These are phyloP conservation scores for Liolophura sinensis DNA, from an alignment of 1,140 invertebrate species.

Conservation along the genomic window DNA sequence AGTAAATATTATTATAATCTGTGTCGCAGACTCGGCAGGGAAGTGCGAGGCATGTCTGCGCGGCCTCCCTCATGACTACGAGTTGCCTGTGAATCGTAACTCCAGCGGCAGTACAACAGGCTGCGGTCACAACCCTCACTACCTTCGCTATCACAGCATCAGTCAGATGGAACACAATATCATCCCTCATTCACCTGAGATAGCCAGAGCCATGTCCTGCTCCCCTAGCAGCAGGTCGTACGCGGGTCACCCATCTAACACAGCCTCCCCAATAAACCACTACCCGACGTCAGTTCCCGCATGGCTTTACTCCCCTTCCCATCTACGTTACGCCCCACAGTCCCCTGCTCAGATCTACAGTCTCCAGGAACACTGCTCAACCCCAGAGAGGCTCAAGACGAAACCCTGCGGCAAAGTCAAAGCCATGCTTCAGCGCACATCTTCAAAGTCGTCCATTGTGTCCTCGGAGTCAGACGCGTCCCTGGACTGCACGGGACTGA, in stretches of 20 bases:
- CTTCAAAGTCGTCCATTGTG: conserved; percentile 42
- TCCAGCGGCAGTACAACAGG: conserved; percentile 15
- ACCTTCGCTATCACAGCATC: conserved; percentile 49
- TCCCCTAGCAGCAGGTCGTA: conserved; percentile 30
- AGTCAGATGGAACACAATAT: conserved; percentile 42
- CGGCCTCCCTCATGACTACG: conserved; percentile 17
- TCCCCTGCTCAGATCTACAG: neutral
- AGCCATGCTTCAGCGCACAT: conserved; percentile 27
- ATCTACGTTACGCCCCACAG: neutral
- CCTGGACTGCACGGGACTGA: conserved; percentile 42
- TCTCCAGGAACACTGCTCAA: neutral
- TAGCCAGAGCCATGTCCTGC: conserved; percentile 39
- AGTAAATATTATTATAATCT: no score
- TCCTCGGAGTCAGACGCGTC: conserved; percentile 50
- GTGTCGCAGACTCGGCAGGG: conserved; percentile 19
- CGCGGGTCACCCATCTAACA: conserved; percentile 16
- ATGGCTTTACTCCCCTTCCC: conserved; percentile 33
- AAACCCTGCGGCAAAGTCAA: neutral
- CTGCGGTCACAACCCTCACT: conserved; percentile 30
- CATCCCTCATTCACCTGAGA: conserved; percentile 26
- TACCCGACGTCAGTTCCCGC: conserved; percentile 14
- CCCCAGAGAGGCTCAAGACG: neutral
- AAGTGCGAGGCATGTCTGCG: conserved; percentile 33
- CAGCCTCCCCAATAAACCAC: conserved; percentile 27
- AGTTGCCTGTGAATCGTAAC: conserved; percentile 7